A percentile compares a stretch with the other conserved stretches of the same genome.
Evolutionary conservation across 92 coral and sea anemone species (phyloP).

Genomic region (Porites divaricata): DNA sequence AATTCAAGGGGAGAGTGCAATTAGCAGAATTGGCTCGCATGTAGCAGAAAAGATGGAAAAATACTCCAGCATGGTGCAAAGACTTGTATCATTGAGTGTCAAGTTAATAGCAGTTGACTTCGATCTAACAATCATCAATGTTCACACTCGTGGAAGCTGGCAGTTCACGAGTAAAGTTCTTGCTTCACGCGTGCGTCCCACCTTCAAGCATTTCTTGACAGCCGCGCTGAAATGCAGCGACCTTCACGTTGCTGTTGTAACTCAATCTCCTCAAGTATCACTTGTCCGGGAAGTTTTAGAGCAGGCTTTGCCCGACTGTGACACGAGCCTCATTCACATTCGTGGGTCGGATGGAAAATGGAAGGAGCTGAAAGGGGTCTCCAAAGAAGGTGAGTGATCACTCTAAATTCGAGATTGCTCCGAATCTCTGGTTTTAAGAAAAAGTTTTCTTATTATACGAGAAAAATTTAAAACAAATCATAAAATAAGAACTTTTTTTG

Average conservation of each 20-base stretch:
- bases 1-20: neutral
- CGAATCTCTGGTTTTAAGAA: neutral
- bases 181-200: conserved; percentile 88
- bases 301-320: conserved; percentile 72
- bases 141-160: conserved; percentile 95
- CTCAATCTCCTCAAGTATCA: conserved; percentile 87
- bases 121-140: conserved; percentile 84
- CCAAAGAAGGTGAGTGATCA: conserved; percentile 79
- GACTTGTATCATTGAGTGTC: conserved; percentile 70
- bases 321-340: conserved; percentile 75
- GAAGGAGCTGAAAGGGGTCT: conserved; percentile 80
- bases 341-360: conserved; percentile 89
- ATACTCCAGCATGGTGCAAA: conserved; percentile 75
- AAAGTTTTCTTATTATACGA: too few species aligned
- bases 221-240: conserved; percentile 71
- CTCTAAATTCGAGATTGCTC: neutral
- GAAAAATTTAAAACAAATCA: too few species aligned
- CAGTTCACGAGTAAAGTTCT: conserved; percentile 87
- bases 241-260: conserved; percentile 88
- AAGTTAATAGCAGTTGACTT: conserved; percentile 96
- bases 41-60: conserved; percentile 67
- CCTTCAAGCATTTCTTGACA: conserved; percentile 81
- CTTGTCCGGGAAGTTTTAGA: conserved; percentile 87
- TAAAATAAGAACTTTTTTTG: too few species aligned
- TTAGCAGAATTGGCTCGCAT: neutral